These are phyloP conservation scores for Lissocephala sabroskyi DNA, from an alignment of 2,888 invertebrate genomes.

Conservation along the genomic window DNA sequence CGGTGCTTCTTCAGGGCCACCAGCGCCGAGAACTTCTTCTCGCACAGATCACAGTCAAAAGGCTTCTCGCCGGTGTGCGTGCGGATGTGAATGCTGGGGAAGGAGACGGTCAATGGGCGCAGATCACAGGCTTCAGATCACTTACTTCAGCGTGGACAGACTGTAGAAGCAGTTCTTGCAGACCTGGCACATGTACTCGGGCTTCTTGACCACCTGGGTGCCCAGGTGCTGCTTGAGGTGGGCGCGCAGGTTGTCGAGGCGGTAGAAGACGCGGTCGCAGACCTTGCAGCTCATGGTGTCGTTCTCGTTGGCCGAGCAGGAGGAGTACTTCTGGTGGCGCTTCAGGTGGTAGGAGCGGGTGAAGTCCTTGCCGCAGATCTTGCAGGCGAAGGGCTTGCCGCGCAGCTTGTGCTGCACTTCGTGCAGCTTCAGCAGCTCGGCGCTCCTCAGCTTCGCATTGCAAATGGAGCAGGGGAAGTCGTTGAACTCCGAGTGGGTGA, in stretches of 20 bases:
- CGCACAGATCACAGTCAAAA: slow-evolving; percentile 82
- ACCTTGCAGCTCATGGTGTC: slow-evolving; percentile 71
- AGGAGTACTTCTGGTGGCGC: slow-evolving; percentile 68
- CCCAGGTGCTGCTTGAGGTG: slow-evolving; percentile 81
- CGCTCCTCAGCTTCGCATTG: slow-evolving; percentile 78
- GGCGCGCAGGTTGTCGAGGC: slow-evolving; percentile 81
- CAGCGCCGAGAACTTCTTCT: slow-evolving; percentile 79
- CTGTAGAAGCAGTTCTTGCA: slow-evolving; percentile 81
- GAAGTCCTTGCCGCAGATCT: slow-evolving; percentile 81
- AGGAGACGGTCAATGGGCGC: background rate
- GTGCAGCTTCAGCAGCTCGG: slow-evolving; percentile 78
- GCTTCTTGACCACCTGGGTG: slow-evolving; percentile 74
- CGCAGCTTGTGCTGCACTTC: slow-evolving; percentile 77
- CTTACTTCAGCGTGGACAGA: slow-evolving; percentile 74
- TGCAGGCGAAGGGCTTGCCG: slow-evolving; percentile 78
- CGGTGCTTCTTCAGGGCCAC: slow-evolving; percentile 85
- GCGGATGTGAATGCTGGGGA: slow-evolving; percentile 76
- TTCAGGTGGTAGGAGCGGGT: slow-evolving; percentile 84
- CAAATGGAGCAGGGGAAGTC: slow-evolving; percentile 80
- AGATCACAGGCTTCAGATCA: too few relatives aligned
- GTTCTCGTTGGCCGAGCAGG: slow-evolving; percentile 64
- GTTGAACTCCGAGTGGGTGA: slow-evolving; percentile 80
- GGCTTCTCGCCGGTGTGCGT: slow-evolving; percentile 80
- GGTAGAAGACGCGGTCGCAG: slow-evolving; percentile 70
- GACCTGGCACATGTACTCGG: slow-evolving; percentile 77